A percentile compares a stretch with the other conserved stretches of the same genome.
Evolutionary conservation across 37 sponge, comb jelly and placozoan species (phyloP).

Genomic region (Cladorhizidae sp.): DNA sequence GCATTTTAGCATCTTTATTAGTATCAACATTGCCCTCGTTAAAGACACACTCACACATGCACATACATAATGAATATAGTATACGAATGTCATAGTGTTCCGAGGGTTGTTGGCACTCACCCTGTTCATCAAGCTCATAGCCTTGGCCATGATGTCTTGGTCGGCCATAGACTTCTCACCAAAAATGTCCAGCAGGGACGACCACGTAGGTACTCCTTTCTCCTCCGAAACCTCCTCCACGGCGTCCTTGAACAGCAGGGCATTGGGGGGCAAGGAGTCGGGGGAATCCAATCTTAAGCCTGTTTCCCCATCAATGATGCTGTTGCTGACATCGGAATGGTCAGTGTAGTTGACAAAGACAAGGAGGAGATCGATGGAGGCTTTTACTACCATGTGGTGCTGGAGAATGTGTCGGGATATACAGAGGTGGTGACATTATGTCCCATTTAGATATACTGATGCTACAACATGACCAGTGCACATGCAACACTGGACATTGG

Average conservation of each 20-base stretch:
- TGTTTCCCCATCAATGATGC: slow-evolving; percentile 27
- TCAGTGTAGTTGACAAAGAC: slow-evolving; percentile 83
- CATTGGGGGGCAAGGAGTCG: slow-evolving; percentile 38
- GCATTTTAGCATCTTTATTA: too few relatives aligned
- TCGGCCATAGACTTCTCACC: slow-evolving; percentile 62
- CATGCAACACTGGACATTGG: too few relatives aligned
- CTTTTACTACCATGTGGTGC: slow-evolving; percentile 78
- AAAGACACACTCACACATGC: too few relatives aligned
- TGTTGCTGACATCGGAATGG: slow-evolving; percentile 3
- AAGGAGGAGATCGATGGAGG: slow-evolving; percentile 73
- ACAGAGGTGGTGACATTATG: too few relatives aligned
- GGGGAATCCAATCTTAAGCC: slow-evolving; percentile 41
- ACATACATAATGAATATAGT: too few relatives aligned
- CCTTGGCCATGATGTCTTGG: slow-evolving; percentile 62
- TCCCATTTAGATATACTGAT: too few relatives aligned
- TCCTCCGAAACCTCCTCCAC: slow-evolving; percentile 58
- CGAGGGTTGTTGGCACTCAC: too few relatives aligned
- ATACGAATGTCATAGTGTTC: too few relatives aligned
- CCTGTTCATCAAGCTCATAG: slow-evolving; percentile 80
- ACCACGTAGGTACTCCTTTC: slow-evolving; percentile 68
- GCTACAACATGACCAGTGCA: too few relatives aligned
- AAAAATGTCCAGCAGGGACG: slow-evolving; percentile 41
- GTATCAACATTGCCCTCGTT: too few relatives aligned
- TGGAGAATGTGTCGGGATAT: too few relatives aligned
- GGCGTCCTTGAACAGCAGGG: slow-evolving; percentile 74